phyloP scores from a whole-genome alignment of 2,888 invertebrate species.

The Coleophora deauratella region DNA sequence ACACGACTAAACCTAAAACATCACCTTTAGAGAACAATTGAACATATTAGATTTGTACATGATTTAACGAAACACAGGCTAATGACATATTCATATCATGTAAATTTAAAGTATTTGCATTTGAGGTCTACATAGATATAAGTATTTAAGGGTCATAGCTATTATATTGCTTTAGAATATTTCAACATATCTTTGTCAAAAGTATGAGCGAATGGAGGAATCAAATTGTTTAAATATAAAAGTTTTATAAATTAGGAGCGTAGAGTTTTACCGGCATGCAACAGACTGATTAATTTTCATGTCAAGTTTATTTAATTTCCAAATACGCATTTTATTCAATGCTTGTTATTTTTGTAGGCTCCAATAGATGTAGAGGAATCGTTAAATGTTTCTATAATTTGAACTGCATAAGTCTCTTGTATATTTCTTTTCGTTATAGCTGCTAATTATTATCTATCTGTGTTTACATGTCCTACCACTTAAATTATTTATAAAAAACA shows the following conservation, averaged over 20 bases:
- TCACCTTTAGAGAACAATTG: no score
- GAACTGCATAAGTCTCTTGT: conserved; percentile 30
- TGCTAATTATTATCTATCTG: conserved; percentile 45
- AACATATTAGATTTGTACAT: conserved; percentile 48
- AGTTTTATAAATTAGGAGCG: conserved; percentile 12
- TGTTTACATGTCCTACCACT: conserved; percentile 54
- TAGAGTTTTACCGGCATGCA: conserved; percentile 38
- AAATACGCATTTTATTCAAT: conserved; percentile 58
- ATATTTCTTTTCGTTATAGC: conserved; percentile 44
- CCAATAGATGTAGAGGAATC: conserved; percentile 36
- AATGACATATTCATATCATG: conserved; percentile 74
- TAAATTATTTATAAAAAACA: conserved; percentile 67
- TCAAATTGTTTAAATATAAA: conserved; percentile 13
- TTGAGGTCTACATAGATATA: conserved; percentile 72
- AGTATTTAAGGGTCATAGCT: conserved; percentile 70
- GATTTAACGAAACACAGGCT: conserved; percentile 64
- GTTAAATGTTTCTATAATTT: conserved; percentile 32
- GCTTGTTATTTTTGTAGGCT: conserved; percentile 38
- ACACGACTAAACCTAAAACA: no score
- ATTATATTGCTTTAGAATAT: conserved; percentile 72
- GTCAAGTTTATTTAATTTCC: conserved; percentile 31
- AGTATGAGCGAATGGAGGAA: conserved; percentile 46
- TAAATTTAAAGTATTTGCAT: conserved; percentile 74
- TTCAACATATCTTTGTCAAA: conserved; percentile 71
- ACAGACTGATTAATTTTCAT: conserved; percentile 50